Evolutionary conservation across 2,113 vertebrate genomes (phyloP).

Genomic region (Motacilla tschutschensis): DNA sequence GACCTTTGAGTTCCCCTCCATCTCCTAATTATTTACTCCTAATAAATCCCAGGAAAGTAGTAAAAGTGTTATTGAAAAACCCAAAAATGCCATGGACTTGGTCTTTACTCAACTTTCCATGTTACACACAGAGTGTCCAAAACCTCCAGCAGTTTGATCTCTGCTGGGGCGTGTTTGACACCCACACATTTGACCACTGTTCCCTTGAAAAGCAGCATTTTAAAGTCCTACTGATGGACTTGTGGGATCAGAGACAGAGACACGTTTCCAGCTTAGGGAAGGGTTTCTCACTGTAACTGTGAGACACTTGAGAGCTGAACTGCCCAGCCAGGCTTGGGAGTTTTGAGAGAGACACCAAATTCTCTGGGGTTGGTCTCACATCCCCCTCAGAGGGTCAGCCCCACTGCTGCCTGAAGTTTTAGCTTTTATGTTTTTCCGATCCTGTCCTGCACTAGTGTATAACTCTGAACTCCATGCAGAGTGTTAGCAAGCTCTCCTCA

Average conservation of each 20-base stretch:
- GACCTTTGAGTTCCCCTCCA: neutral
- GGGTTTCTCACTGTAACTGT: conserved; percentile 12
- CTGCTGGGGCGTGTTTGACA: neutral
- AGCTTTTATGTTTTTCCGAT: rapidly evolving
- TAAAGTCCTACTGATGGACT: conserved; percentile 14
- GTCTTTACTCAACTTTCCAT: neutral
- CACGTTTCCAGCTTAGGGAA: conserved; percentile 17
- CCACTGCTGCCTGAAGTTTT: neutral
- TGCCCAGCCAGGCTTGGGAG: neutral
- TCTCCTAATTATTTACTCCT: neutral
- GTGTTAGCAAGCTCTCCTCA: neutral
- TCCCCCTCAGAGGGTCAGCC: neutral
- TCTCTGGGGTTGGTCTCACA: neutral
- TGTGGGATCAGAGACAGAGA: conserved; percentile 31
- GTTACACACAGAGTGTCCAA: neutral
- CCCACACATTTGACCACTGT: neutral
- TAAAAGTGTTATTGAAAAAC: neutral
- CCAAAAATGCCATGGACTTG: rapidly evolving
- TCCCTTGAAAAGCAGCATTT: conserved; percentile 15
- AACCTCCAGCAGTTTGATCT: neutral
- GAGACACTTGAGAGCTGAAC: conserved; percentile 33
- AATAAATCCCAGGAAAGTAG: neutral
- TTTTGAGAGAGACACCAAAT: neutral
- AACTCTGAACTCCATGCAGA: neutral
- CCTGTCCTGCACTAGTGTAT: neutral